A percentile compares a stretch with the other conserved stretches of the same genome.
phyloP scores from a whole-genome alignment of 2,113 vertebrate genomes.

The Camelus dromedarius region DNA sequence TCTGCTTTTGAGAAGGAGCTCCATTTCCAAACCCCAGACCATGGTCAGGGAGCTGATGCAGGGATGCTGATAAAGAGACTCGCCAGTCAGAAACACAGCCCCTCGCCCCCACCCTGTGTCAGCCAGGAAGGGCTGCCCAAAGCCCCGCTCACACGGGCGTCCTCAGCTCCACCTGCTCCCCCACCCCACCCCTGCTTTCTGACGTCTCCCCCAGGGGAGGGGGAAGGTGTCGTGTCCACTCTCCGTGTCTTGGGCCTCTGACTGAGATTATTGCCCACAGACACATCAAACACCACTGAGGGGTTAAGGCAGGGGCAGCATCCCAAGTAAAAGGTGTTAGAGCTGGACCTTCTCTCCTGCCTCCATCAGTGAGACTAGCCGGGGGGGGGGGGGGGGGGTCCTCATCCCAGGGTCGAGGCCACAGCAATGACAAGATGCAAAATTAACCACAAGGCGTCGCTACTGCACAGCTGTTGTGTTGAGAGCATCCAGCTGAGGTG shows the following conservation, averaged over 20 bases:
- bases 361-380: background rate
- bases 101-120: background rate
- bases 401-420: background rate
- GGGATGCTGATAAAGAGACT: background rate
- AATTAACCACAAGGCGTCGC: conserved; percentile 25
- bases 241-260: background rate
- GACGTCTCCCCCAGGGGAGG: background rate
- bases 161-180: background rate
- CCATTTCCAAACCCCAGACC: background rate
- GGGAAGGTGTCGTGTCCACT: background rate
- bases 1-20: background rate
- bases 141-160: background rate
- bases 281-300: background rate
- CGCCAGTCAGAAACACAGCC: background rate
- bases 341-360: background rate
- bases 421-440: background rate
- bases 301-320: background rate
- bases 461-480: too few relatives aligned
- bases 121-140: background rate
- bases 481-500: background rate
- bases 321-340: background rate
- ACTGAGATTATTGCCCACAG: background rate
- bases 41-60: background rate
- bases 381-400: too few relatives aligned
- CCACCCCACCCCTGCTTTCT: background rate